These are phyloP conservation scores for Anoplius nigerrimus DNA, from an alignment of 2,888 invertebrate species.

Conservation along the genomic window DNA sequence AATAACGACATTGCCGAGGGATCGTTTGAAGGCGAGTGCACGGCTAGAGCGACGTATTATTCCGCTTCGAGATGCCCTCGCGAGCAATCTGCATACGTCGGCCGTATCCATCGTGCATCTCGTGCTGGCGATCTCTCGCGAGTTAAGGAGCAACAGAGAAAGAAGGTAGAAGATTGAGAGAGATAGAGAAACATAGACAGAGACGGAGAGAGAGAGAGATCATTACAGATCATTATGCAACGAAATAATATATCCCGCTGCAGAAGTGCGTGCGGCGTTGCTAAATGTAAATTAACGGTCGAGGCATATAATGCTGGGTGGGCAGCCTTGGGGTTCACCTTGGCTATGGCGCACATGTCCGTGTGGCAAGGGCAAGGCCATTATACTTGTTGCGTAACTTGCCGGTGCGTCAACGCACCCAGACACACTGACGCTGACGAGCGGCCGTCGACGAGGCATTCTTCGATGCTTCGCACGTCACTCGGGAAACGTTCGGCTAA, in stretches of 20 bases:
- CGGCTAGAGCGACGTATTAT: no score
- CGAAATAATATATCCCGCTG: slow-evolving; percentile 23
- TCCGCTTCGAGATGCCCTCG: no score
- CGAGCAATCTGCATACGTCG: no score
- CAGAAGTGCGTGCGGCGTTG: slow-evolving; percentile 6
- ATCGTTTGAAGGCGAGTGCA: no score
- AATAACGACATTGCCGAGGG: no score
- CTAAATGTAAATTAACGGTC: slow-evolving; percentile 47
- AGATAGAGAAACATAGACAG: neutral
- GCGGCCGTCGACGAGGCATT: neutral
- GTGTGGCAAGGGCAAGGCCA: slow-evolving; percentile 54
- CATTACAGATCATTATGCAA: slow-evolving; percentile 22
- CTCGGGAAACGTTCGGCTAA: neutral
- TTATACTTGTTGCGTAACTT: slow-evolving; percentile 47
- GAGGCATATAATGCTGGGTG: slow-evolving; percentile 20
- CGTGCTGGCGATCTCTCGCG: no score
- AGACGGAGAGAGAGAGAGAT: neutral
- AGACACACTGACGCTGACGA: slow-evolving; percentile 23
- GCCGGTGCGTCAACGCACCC: slow-evolving; percentile 24
- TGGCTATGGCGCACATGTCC: slow-evolving; percentile 23
- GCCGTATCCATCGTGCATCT: no score
- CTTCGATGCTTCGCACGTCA: neutral
- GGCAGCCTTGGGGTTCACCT: slow-evolving; percentile 48
- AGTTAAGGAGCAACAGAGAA: no score
- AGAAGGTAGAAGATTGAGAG: slow-evolving; percentile 5